A percentile compares a stretch with the other conserved stretches of the same genome.
Evolutionary conservation across 2,797 vertebrate genomes (phyloP).

Genomic region (Sus cebifrons): DNA sequence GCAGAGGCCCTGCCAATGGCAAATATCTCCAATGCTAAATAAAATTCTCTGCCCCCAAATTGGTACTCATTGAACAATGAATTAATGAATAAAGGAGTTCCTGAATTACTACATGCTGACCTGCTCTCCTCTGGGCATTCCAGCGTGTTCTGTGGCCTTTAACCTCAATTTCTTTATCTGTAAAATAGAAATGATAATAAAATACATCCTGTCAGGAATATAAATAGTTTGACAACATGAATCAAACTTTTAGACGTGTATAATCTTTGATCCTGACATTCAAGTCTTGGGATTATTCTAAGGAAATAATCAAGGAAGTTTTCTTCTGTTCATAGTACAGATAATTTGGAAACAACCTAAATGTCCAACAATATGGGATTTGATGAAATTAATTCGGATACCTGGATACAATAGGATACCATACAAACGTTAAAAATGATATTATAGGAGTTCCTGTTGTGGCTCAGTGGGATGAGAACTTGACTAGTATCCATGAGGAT

Average conservation of each 20-base stretch:
- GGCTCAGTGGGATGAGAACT: too few species aligned
- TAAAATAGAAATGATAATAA: constrained; percentile 1
- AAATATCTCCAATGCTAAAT: background rate
- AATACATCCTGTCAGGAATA: background rate
- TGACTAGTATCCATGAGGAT: too few species aligned
- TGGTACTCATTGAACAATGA: background rate
- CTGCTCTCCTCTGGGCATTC: background rate
- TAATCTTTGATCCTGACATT: constrained; percentile 28
- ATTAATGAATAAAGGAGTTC: background rate
- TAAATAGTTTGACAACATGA: background rate
- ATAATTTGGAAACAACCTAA: constrained; percentile 28
- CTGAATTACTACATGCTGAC: background rate
- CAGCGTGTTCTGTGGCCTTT: background rate
- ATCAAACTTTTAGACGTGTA: constrained; percentile 15
- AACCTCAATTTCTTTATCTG: background rate
- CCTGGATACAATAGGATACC: background rate
- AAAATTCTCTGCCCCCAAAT: background rate
- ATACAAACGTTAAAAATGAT: background rate
- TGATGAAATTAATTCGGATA: constrained; percentile 1
- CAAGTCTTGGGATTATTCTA: constrained; percentile 40
- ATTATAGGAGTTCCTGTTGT: background rate
- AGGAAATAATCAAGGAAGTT: background rate
- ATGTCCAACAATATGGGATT: background rate
- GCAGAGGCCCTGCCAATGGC: background rate
- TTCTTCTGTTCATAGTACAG: constrained; percentile 6